Evolutionary conservation across 2,888 invertebrate species (phyloP), one percentile per base, ranked within the genome.

Genomic region (Acrobasis consociella): DNA sequence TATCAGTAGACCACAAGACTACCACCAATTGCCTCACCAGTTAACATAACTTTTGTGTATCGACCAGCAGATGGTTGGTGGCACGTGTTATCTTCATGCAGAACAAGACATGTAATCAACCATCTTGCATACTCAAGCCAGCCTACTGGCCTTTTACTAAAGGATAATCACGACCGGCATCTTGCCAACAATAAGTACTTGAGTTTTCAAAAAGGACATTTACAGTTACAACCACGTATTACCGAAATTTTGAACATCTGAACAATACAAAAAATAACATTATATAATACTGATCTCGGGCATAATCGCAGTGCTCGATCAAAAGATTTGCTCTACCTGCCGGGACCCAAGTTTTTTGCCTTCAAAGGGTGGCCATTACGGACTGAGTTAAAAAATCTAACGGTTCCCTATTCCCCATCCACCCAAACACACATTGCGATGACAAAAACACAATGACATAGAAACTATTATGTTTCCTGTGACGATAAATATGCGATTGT

Each of bases 271-370:
- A 78, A 77, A 80, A 76, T 65, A 68, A 75, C 74, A 81, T 84
- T 85, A 85, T 82, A 77, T 82, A 83, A 81, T 78, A 78, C 80
- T 79, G 80, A 85, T 85, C 81, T 77, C 71, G 70, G 75, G 76
- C 75, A 78, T 83, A 85, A 90, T 89, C 87, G 83, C 74, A 76
- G 82, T 73, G 76, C 78, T 82, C 77, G 84, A 90, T 89, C 86
- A 73, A 81, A 73, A 82, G 85, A 86, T 89, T 87, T 82, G 86
- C 83, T 85, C 82, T 92, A 91, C 91, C 91, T 91, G 91, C 85
- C 67, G 69, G 74, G 77, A 81, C 83, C 82, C 78, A 69, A 67
- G 74, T 86, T 91, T 46, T 88, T 89, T 86, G 79, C 76, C 71
- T 72, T 72, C 63, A 88, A 90, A 89, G 89, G 91, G 88, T 89